phyloP scores from a whole-genome alignment of 2,113 vertebrate genomes.

The Corvus hawaiiensis region DNA sequence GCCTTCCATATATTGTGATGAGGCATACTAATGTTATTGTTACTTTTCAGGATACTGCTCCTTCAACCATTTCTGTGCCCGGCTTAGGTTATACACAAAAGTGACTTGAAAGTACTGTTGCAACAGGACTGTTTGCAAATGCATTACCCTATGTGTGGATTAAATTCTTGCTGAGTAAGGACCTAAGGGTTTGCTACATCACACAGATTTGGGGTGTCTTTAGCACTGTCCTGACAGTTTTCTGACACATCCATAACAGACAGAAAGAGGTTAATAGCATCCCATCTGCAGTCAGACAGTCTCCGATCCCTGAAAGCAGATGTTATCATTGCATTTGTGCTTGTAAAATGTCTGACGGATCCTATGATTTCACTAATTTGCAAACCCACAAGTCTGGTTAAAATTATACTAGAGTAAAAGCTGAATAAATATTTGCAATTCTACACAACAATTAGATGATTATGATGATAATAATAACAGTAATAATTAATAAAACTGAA shows the following conservation, averaged over 20 bases:
- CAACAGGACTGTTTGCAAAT: neutral
- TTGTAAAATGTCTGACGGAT: constrained; percentile 34
- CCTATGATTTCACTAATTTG: constrained; percentile 49
- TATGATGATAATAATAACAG: neutral
- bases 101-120: neutral
- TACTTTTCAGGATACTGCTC: neutral
- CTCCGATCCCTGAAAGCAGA: constrained; percentile 52
- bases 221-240: neutral
- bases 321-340: constrained; percentile 27
- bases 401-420: constrained; percentile 1
- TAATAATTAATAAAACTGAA: neutral
- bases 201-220: neutral
- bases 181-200: neutral
- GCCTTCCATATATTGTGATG: neutral
- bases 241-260: neutral
- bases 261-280: constrained; percentile 20
- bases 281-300: constrained; percentile 37
- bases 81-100: neutral
- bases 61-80: neutral
- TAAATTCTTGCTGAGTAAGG: neutral
- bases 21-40: neutral
- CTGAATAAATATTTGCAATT: constrained; percentile 18
- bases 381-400: constrained; percentile 12
- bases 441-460: neutral
- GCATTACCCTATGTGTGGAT: neutral